Conservation (phyloP, 1,140 invertebrate species). For the Homalodisca vitripennis region DNA sequence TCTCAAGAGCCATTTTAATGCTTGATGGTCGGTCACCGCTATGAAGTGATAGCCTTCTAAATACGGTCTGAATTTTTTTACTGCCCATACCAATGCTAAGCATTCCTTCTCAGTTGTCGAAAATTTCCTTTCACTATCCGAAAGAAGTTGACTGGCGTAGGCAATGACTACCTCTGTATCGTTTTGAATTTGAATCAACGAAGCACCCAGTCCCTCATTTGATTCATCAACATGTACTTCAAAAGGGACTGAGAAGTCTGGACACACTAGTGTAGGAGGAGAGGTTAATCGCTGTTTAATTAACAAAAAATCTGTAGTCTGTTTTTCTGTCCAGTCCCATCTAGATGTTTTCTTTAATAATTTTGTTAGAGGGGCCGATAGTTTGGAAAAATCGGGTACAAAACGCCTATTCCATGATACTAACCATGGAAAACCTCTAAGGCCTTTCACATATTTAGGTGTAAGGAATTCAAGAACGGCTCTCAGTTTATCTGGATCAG, state of each 20-base stretch:
- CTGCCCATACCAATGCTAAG: slow-evolving; percentile 47
- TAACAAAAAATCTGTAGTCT: slow-evolving; percentile 33
- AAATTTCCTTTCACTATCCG: slow-evolving; percentile 46
- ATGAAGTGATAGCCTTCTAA: slow-evolving; percentile 46
- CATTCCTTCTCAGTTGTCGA: slow-evolving; percentile 48
- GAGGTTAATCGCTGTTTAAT: slow-evolving; percentile 39
- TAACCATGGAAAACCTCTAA: slow-evolving; percentile 41
- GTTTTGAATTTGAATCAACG: slow-evolving; percentile 40
- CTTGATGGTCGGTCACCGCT: slow-evolving; percentile 49
- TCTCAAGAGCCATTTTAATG: slow-evolving; percentile 46
- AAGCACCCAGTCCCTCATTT: slow-evolving; percentile 41
- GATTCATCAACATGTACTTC: slow-evolving; percentile 43
- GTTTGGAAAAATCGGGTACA: slow-evolving; percentile 44
- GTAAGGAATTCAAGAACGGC: slow-evolving; percentile 43
- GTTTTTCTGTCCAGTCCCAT: slow-evolving; percentile 29
- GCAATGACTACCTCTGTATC: slow-evolving; percentile 41
- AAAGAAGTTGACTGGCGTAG: slow-evolving; percentile 44
- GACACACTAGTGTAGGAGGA: slow-evolving; percentile 39
- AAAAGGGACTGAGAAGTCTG: slow-evolving; percentile 41
- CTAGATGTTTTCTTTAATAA: slow-evolving; percentile 41
- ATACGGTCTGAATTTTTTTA: slow-evolving; percentile 46
- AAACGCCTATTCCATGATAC: slow-evolving; percentile 46
- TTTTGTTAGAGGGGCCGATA: slow-evolving; percentile 43
- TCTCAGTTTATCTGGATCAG: slow-evolving; percentile 44
- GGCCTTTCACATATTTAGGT: slow-evolving; percentile 37